These are phyloP conservation scores for Vireo altiloquus DNA, from an alignment of 2,113 vertebrate genomes.

Conservation along the genomic window DNA sequence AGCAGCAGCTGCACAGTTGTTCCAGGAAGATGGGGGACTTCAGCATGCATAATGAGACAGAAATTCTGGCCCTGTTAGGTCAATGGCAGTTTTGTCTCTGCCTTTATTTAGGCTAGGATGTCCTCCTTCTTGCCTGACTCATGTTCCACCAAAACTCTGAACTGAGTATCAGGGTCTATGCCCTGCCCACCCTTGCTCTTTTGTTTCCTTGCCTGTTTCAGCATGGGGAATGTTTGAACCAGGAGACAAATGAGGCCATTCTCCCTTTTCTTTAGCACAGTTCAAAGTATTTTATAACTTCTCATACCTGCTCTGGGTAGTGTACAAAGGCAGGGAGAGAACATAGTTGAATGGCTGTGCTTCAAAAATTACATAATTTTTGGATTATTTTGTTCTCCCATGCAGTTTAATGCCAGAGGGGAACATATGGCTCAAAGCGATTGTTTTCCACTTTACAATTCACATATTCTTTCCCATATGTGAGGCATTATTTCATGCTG, in stretches of 20 bases:
- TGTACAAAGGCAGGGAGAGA: not conserved
- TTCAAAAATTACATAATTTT: conserved; percentile 29
- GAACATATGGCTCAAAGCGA: not conserved
- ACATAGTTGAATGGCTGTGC: not conserved
- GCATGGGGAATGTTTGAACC: not conserved
- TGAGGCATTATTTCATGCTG: not conserved
- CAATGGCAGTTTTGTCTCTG: not conserved
- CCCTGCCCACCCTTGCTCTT: not conserved
- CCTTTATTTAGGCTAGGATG: not conserved
- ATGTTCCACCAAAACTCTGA: not conserved
- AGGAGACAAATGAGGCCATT: not conserved
- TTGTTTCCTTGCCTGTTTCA: not conserved
- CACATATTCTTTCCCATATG: not conserved
- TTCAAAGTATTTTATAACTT: not conserved
- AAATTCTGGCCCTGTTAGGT: not conserved
- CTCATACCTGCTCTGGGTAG: not conserved
- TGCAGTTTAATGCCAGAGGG: not conserved
- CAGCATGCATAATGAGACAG: not conserved
- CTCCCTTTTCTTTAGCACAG: not conserved
- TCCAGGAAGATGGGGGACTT: not conserved
- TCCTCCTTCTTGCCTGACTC: not conserved
- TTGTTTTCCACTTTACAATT: not conserved
- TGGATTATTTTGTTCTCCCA: conserved; percentile 13
- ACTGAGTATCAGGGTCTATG: not conserved
- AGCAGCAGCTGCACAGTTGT: not conserved